Percentiles rank a stretch among this genome's conserved stretches.
Evolutionary conservation across 1,140 invertebrate species (phyloP).

Genomic region (Rhizoglyphus robini): DNA sequence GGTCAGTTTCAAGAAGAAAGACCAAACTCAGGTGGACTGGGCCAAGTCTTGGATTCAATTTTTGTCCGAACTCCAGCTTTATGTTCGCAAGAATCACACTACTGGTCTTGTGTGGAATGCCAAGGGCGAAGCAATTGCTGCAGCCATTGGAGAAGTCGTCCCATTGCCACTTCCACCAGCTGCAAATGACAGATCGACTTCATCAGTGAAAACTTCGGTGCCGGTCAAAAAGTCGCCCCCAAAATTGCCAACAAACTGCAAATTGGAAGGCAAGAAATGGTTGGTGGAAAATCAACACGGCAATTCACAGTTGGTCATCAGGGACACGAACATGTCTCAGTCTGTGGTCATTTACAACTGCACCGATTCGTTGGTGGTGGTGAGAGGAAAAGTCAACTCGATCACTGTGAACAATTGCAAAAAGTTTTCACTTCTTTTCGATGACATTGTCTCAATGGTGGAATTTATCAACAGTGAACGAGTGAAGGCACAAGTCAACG

Average conservation of each 20-base stretch:
- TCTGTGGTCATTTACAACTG: slow-evolving; percentile 92
- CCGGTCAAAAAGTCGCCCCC: slow-evolving; percentile 16
- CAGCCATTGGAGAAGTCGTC: slow-evolving; percentile 35
- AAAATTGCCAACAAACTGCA: slow-evolving; percentile 50
- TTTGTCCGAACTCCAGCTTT: slow-evolving; percentile 71
- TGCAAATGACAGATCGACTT: slow-evolving; percentile 26
- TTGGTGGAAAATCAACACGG: slow-evolving; percentile 80
- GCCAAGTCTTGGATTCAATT: slow-evolving; percentile 80
- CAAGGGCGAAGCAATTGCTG: slow-evolving; percentile 28
- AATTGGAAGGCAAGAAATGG: slow-evolving; percentile 90
- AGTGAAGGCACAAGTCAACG: slow-evolving; percentile 88
- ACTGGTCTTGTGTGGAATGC: slow-evolving; percentile 86
- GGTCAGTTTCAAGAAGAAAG: slow-evolving; percentile 91
- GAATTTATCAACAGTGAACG: slow-evolving; percentile 98
- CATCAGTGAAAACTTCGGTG: neutral
- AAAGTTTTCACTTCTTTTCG: slow-evolving; percentile 89
- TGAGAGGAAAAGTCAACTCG: slow-evolving; percentile 92
- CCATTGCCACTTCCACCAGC: slow-evolving; percentile 45
- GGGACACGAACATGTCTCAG: slow-evolving; percentile 89
- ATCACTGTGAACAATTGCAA: slow-evolving; percentile 91
- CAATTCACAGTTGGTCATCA: slow-evolving; percentile 59
- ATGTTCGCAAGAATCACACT: slow-evolving; percentile 84
- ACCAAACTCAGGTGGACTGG: slow-evolving; percentile 74
- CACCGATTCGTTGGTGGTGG: slow-evolving; percentile 64
- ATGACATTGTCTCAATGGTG: slow-evolving; percentile 79